Percentiles rank a stretch among this genome's conserved stretches.
Conservation (phyloP, 2,113 vertebrate species). For the Petrocephalus microphthalmus region DNA sequence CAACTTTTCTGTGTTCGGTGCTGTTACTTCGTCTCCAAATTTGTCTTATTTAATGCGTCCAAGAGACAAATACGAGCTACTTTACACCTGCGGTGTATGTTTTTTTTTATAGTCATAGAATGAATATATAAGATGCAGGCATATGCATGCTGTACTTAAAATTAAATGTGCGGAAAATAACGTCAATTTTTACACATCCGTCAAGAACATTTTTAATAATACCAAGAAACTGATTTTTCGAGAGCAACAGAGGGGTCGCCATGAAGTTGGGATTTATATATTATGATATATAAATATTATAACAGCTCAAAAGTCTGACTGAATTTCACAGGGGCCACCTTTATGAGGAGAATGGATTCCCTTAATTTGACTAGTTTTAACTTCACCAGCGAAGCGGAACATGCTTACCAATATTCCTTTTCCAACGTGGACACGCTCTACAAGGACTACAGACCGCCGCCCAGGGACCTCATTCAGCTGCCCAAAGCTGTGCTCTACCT, state of each 20-base stretch:
- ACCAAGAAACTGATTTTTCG: neutral
- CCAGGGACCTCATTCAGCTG: conserved; percentile 60
- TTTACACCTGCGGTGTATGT: neutral
- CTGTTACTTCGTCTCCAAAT: neutral
- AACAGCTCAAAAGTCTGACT: neutral
- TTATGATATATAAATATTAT: too few species aligned
- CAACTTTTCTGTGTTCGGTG: neutral
- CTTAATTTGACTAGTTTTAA: conserved; percentile 44
- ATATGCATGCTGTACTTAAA: neutral
- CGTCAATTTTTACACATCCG: neutral
- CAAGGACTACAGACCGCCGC: conserved; percentile 57
- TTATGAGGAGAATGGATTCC: conserved; percentile 10
- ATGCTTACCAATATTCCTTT: conserved; percentile 38
- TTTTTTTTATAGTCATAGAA: neutral
- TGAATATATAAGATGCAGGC: neutral
- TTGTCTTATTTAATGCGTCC: neutral
- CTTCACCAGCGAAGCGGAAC: conserved; percentile 31
- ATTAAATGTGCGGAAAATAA: neutral
- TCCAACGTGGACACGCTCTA: conserved; percentile 55
- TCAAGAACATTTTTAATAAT: neutral
- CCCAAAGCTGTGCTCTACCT: conserved; percentile 68
- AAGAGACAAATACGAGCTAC: neutral
- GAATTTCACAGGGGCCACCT: neutral
- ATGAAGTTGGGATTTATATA: neutral
- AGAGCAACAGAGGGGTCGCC: neutral